Base-by-base conservation (phyloP, 2,888 invertebrate species). In the Sicus ferrugineus region DNA sequence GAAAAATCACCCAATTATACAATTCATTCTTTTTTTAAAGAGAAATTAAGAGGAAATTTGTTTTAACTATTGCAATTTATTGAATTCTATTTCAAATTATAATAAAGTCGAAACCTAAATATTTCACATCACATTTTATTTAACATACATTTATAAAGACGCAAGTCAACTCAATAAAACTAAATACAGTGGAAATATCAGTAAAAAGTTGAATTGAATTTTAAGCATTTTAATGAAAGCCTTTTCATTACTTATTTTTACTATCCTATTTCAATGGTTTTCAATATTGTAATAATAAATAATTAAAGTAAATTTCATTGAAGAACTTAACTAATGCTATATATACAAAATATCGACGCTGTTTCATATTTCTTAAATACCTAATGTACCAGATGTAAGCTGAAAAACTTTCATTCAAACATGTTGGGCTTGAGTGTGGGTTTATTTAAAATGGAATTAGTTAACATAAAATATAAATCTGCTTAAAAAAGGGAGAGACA, bases 71-170 rank as follows among this genome's bases (percentile, higher is more conserved):
- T 59, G 26, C 58, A 59, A 21, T 67, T 58, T 67, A 67, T 21
- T 34, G n/a, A 62, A 46, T 56, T 56, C 46, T 56, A 42, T 66
- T 66, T 31, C 28, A 67, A 67, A 67, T 59, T 59, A 67, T 31
- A 30, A 48, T 59, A 61, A 67, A 67, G 48, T 67, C 59, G 59
- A 59, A 46, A 67, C 58, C 21, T 67, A 67, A 67, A 67, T 28
- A 26, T 34, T 69, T 72, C 46, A 72, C 67, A 72, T 72, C 72
- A 72, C 72, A 72, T 65, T 72, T 72, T 69, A 72, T 72, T 72
- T 72, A 48, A 67, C 59, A 67, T 30, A 46, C 46, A 64, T 66
- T 58, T 30, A 50, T 54, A 28, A 54, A 54, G 54, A 26, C 26
- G 16, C 6, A 28, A 54, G 11, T 54, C 28, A 54, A 54, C 28